phyloP scores from a whole-genome alignment of 2,797 vertebrate species.

The Sebastes glaucus region DNA sequence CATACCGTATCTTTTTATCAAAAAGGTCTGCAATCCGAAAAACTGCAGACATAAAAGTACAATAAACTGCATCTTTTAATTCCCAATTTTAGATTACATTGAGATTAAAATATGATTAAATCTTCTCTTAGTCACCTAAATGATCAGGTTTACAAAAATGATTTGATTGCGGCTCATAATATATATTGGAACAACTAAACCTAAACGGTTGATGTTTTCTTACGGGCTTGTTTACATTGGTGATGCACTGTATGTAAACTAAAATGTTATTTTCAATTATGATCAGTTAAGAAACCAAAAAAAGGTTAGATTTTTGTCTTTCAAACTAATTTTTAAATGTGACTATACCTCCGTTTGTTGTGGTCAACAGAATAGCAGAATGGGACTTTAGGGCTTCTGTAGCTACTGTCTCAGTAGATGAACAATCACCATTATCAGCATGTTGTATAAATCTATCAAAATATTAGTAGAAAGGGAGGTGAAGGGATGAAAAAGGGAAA shows the following conservation, averaged over 20 bases:
- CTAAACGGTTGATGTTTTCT: neutral
- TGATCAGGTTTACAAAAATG: neutral
- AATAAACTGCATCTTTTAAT: neutral
- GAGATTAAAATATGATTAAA: neutral
- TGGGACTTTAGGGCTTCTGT: neutral
- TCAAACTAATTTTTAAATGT: neutral
- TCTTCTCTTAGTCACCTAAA: neutral
- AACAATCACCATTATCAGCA: slow-evolving; percentile 18
- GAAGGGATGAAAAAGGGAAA: slow-evolving; percentile 43
- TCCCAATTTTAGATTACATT: neutral
- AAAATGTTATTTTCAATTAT: neutral
- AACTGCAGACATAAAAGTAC: neutral
- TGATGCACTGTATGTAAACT: neutral
- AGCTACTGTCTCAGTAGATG: slow-evolving; percentile 42
- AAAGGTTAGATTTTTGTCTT: neutral
- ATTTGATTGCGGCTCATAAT: neutral
- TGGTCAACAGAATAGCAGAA: neutral
- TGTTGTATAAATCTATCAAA: slow-evolving; percentile 47
- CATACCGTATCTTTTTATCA: neutral
- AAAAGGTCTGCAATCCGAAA: neutral
- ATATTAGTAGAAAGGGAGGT: slow-evolving; percentile 52
- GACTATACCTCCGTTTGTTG: neutral
- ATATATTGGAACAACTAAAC: neutral
- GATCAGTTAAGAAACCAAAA: neutral
- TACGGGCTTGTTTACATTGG: neutral